Evolutionary conservation across 2,888 invertebrate species (phyloP).

Genomic region (Isotomurus palustris): DNA sequence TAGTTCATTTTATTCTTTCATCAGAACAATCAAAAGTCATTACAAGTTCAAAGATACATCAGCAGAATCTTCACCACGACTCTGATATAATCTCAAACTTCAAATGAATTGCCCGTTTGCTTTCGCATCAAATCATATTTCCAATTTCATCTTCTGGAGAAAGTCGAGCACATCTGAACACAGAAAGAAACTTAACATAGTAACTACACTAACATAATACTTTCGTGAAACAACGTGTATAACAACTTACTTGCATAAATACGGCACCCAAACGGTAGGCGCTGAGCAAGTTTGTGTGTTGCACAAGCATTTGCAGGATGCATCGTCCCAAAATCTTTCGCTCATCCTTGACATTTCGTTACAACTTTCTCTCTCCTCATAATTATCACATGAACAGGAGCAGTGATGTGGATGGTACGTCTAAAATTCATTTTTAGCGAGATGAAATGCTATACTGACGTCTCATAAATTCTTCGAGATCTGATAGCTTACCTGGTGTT

Average conservation of each 20-base stretch:
- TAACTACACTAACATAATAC: constrained; percentile 4
- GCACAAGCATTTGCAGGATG: constrained; percentile 25
- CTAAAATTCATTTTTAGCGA: constrained; percentile 1
- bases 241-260: constrained; percentile 20
- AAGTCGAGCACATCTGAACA: not conserved
- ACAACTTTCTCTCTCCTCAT: constrained; percentile 16
- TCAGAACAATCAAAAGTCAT: too few species aligned
- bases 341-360: not conserved
- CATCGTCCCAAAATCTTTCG: constrained; percentile 23
- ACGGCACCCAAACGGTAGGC: constrained; percentile 13
- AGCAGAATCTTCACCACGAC: too few species aligned
- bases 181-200: not conserved
- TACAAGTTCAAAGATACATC: too few species aligned
- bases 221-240: not conserved
- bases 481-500: constrained; percentile 19
- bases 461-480: not conserved
- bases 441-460: not conserved
- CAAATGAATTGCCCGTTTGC: not conserved
- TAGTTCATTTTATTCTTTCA: too few species aligned
- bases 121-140: constrained; percentile 1
- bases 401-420: constrained; percentile 10
- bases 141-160: not conserved
- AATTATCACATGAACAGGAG: constrained; percentile 23
- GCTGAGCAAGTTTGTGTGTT: constrained; percentile 4
- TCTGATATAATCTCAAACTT: not conserved